Evolutionary conservation across 1,140 invertebrate genomes (phyloP).

Genomic region (Pogonomyrmex californicus): DNA sequence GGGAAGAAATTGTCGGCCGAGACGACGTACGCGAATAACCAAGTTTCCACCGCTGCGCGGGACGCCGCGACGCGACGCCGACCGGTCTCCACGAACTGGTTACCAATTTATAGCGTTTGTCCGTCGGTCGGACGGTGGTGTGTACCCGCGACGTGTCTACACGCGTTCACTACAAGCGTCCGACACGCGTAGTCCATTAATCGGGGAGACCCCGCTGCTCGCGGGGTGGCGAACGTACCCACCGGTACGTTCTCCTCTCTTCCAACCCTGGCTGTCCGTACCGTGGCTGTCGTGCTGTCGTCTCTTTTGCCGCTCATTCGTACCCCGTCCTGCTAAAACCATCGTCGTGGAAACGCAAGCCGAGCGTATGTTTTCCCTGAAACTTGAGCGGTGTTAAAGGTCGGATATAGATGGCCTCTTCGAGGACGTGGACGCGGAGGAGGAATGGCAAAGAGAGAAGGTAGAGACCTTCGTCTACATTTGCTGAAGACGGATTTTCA

Average conservation of each 20-base stretch:
- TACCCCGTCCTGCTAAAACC: constrained; percentile 15
- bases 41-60: background rate
- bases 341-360: constrained; percentile 68
- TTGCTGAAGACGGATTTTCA: constrained; percentile 30
- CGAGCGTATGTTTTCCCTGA: constrained; percentile 24
- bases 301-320: background rate
- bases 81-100: constrained; percentile 50
- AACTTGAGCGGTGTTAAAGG: constrained; percentile 33
- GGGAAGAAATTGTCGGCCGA: constrained; percentile 19
- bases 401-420: background rate
- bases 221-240: background rate
- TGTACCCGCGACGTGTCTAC: constrained; percentile 65
- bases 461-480: background rate
- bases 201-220: constrained; percentile 47
- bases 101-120: constrained; percentile 71
- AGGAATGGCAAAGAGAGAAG: background rate
- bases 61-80: background rate
- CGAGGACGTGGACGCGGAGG: background rate
- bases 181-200: constrained; percentile 65
- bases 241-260: background rate
- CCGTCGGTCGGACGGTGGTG: constrained; percentile 13
- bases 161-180: constrained; percentile 46
- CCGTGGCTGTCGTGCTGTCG: background rate
- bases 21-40: constrained; percentile 8
- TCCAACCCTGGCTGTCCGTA: background rate